Evolutionary conservation across 2,888 invertebrate species (phyloP).

Genomic region (Sesamia inferens): DNA sequence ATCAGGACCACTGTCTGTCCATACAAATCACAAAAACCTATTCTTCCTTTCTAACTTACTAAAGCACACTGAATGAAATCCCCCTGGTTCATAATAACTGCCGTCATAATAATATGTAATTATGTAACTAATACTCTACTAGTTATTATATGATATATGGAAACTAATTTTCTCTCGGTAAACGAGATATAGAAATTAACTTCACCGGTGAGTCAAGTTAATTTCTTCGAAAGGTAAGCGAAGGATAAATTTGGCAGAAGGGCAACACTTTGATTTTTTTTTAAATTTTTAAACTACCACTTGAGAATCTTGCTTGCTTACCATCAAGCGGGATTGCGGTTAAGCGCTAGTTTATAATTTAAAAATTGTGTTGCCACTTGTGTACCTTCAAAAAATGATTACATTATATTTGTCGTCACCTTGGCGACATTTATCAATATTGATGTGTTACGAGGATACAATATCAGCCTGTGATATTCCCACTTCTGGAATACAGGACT

Average conservation of each 20-base stretch:
- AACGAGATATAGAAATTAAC: conserved; percentile 44
- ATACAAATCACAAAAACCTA: background rate
- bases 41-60: background rate
- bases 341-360: too few species aligned
- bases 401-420: too few species aligned
- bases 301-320: too few species aligned
- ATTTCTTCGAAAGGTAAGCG: conserved; percentile 38
- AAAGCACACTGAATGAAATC: conserved; percentile 20
- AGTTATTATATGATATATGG: conserved; percentile 52
- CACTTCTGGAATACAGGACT: too few species aligned
- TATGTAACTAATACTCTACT: conserved; percentile 48
- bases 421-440: too few species aligned
- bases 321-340: too few species aligned
- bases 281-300: too few species aligned
- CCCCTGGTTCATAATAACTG: conserved; percentile 14
- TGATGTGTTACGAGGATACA: too few species aligned
- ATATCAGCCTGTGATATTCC: too few species aligned
- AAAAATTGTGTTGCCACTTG: too few species aligned
- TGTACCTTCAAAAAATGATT: too few species aligned
- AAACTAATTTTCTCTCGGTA: conserved; percentile 63
- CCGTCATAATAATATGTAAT: conserved; percentile 42
- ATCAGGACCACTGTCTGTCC: too few species aligned
- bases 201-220: conserved; percentile 39
- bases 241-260: background rate
- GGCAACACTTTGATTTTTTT: background rate